Evolutionary conservation across 2,888 invertebrate genomes (phyloP), one percentile per base, ranked within the genome.

Genomic region (Coenonympha arcania): DNA sequence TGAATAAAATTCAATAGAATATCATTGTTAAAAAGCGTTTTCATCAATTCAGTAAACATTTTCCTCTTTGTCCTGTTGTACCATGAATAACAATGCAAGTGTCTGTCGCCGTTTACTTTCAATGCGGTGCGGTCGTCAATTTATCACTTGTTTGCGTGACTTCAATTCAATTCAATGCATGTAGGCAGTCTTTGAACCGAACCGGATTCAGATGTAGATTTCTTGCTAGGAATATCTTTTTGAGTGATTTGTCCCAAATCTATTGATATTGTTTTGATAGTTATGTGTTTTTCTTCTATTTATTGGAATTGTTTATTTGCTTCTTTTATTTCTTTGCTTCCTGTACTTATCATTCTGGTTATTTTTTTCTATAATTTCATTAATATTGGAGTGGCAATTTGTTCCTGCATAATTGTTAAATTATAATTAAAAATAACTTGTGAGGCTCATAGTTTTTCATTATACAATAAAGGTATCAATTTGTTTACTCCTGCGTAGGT

Each of bases 81-180:
- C 22, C 55, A 68, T 75, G 74, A 72, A 73, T 75, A 66, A n/a
- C n/a, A n/a, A 75, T 73, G 63, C 68, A 75, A 50, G 22, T 11
- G 54, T 39, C 47, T 57, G 60, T 58, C 65, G 62, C 66, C 64
- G 60, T 66, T 70, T 60, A 61, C 65, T 68, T 69, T 64, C 63
- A 66, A 68, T 61, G 64, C 60, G 62, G 62, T 59, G 57, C 61
- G 62, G 63, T 62, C 60, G 57, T 62, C 60, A 62, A 71, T 73
- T 66, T 68, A 67, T 69, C 65, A 57, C 64, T 66, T 62, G 67
- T 65, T 65, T 66, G 59, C 61, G 55, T 42, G 51, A 62, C 62
- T 62, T 66, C 63, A 57, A 61, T 61, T 56, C 48, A 58, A 39
- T 33, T 24, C 22, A 39, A 24, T 39, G 22, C 37, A 37, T 37